phyloP scores from a whole-genome alignment of 2,888 invertebrate species.

The Mamestra brassicae region DNA sequence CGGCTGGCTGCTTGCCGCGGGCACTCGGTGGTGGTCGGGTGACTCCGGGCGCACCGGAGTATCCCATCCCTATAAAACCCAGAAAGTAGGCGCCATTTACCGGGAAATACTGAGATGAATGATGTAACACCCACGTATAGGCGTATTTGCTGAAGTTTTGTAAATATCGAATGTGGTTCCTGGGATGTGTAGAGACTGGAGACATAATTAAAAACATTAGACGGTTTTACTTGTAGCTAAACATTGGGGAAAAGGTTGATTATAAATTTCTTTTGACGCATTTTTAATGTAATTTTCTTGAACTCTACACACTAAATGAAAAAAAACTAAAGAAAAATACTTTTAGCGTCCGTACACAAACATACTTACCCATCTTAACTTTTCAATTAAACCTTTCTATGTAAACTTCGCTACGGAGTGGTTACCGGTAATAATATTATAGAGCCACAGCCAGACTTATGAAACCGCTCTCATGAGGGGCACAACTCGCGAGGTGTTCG shows the following conservation, averaged over 20 bases:
- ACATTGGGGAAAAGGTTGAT: too few relatives aligned
- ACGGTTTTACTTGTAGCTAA: too few relatives aligned
- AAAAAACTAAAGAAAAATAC: too few relatives aligned
- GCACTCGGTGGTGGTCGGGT: not conserved
- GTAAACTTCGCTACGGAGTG: not conserved
- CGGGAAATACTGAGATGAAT: too few relatives aligned
- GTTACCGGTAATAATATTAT: not conserved
- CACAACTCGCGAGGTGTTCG: not conserved
- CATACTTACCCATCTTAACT: too few relatives aligned
- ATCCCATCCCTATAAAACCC: not conserved
- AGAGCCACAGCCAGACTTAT: not conserved
- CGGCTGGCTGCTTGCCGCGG: not conserved
- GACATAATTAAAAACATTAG: not conserved
- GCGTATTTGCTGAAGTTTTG: not conserved
- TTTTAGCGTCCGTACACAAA: too few relatives aligned
- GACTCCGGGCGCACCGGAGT: not conserved
- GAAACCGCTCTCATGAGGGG: not conserved
- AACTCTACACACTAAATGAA: too few relatives aligned
- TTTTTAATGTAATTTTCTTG: too few relatives aligned
- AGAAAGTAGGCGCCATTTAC: not conserved
- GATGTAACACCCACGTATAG: too few relatives aligned
- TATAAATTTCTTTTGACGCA: too few relatives aligned
- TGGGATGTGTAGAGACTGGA: not conserved
- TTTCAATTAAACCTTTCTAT: too few relatives aligned
- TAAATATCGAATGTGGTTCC: conserved; percentile 17